Base-by-base conservation (phyloP, 2,888 invertebrate genomes). In the Andrena hattorfiana region DNA sequence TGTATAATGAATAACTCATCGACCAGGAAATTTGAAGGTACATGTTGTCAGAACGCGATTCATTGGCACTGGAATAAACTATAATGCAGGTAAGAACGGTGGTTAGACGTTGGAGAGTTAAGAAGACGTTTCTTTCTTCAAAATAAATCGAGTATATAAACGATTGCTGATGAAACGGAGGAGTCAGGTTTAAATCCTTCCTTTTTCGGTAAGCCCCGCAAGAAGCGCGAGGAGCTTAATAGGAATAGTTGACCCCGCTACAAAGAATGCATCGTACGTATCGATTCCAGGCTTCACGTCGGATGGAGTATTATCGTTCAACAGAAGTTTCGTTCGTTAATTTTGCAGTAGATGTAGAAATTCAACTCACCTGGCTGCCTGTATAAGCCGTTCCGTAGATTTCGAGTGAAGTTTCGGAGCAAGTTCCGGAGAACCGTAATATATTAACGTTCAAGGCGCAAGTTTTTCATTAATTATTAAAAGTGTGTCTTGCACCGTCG, bases 11-110 rank as follows among this genome's bases (percentile, higher is more conserved):
- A n/a, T n/a, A n/a, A 70, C 69, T 82, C 66, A 64, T 85, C 69
- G 83, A 79, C 81, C 74, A 70, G 72, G 59, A 78, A 81, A 83
- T 84, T 70, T 70, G 54, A 66, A 20, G 16, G 60, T n/a, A 60
- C 78, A 51, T 63, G 64, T 54, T 56, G 48, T 42, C 42, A 1
- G 51, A 54, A 68, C 28, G 70, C 32, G 68, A 56, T 42, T 42
- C 42, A 13, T 13, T 42, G 42, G 13, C 13, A 42, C 42, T 1
- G 42, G 56, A 76, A 79, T 54, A 62, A 51, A 49, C 23, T 63
- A 4, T 26, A 56, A 56, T 20, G 3, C 56, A 20, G 23, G 1
- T 20, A 54, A 1, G 56, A 26, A 23, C 23, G 4, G 5, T 60
- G 56, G 63, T 56, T 10, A 68, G 75, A 83, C 28, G 68, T 42